Conservation (phyloP, 2,113 vertebrate species). For the Struthio camelus region DNA sequence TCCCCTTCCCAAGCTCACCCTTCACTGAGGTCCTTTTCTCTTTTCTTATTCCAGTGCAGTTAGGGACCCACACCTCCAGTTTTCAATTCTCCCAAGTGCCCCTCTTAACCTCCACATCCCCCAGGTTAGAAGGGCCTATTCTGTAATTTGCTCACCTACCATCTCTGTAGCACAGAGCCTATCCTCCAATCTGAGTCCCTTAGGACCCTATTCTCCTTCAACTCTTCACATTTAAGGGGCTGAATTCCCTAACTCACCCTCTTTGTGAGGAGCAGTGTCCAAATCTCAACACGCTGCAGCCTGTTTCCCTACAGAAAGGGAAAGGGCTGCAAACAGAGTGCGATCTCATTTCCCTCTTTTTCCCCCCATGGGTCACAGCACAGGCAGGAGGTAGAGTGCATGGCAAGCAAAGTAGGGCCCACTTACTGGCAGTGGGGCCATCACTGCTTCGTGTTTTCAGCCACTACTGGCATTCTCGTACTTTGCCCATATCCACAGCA, state of each 20-base stretch:
- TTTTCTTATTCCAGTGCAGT: neutral
- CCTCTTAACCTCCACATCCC: neutral
- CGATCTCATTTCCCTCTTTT: neutral
- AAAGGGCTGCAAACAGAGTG: neutral
- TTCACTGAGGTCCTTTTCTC: neutral
- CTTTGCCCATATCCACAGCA: neutral
- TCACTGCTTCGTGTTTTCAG: neutral
- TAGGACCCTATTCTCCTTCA: neutral
- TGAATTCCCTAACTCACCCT: neutral
- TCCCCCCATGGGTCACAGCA: neutral
- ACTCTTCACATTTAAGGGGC: neutral
- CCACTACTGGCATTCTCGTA: neutral
- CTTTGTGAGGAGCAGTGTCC: neutral
- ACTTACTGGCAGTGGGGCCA: neutral
- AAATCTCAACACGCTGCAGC: neutral
- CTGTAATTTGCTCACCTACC: neutral
- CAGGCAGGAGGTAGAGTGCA: neutral
- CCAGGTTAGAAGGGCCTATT: neutral
- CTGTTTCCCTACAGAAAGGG: neutral
- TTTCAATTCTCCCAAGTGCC: neutral
- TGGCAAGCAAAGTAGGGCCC: neutral
- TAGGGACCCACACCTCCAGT: neutral
- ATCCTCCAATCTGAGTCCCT: neutral
- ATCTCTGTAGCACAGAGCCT: neutral
- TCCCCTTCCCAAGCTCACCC: neutral